Evolutionary conservation across 2,113 vertebrate species (phyloP), one percentile per base, ranked within the genome.

Genomic region (Periophthalmodon schlosseri): DNA sequence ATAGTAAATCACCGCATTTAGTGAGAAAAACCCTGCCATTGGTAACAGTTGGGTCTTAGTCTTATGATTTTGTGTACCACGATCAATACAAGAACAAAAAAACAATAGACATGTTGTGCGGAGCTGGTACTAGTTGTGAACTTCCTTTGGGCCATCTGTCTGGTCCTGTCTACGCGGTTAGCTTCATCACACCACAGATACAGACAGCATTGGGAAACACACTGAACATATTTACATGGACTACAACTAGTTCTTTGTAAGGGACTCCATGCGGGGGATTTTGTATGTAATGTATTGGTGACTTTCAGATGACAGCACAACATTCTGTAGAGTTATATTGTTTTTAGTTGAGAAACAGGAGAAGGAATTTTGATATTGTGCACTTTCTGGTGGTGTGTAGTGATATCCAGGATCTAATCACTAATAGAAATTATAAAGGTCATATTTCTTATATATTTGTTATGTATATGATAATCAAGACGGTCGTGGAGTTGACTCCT

Each of bases 91-190:
- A 50, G 52, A 13, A 69, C 21, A 69, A 74, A 70, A 54, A 75
- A 83, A 92, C 88, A 90, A 83, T 80, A 76, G 72, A 49, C 68
- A 50, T 75, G 73, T 84, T 87, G 83, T 92, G 70, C 36, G 13
- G 60, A 82, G 72, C 56, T 69, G 12, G 58, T 82, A 49, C 70
- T 39, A 16, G 56, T 69, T 79, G 52, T 72, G 70, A 24, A 73
- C 72, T 56, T 90, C 82, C 81, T 72, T 14, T 0, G 58, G 82
- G 81, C 84, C 69, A 75, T 86, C 78, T 76, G 89, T 88, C 79
- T 84, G 77, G 67, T 60, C 79, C 85, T 66, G 52, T 77, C 61
- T 66, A 71, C 83, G 84, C 20, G 74, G 86, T 83, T 74, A 73
- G 82, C 87, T 82, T 54, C 69, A 75, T 78, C 73, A 77, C 73